Evolutionary conservation across 2,888 invertebrate genomes (phyloP), one percentile per base, ranked within the genome.

Genomic region (Ophion costatus): DNA sequence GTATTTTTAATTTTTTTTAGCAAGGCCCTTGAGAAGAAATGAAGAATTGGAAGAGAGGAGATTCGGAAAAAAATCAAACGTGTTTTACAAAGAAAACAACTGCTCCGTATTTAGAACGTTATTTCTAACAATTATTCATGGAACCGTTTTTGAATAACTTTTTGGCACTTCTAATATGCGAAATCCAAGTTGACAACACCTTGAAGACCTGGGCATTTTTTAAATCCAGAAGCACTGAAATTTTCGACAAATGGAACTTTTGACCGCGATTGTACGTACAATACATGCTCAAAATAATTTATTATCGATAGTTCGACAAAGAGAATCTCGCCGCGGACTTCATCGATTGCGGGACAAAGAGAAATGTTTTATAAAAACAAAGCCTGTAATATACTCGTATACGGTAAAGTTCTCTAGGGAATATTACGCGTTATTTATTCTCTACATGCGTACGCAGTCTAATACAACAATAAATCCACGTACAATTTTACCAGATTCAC

Each of bases 371-470:
- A 74, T 63, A 74, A 38, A 64, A 80, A 64, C 38, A 33, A 59
- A 67, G 61, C 42, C 51, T 74, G 33, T 78, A 51, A 69, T 61
- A 56, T 77, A n/a, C n/a, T n/a, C n/a, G n/a, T n/a, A 82, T 78
- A 61, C 38, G 56, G n/a, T 57, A 57, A 70, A 81, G 69, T 80
- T 69, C 61, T 70, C 59, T 42, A 70, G 33, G 24, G 59, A 75
- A 51, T 51, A 79, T 57, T 10, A 64, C 38, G 57, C 69, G 71
- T 76, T 80, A 81, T 75, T 81, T 74, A 84, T 81, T 84, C 59
- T 81, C 70, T 74, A 75, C 57, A 33, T 74, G n/a, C 4, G n/a
- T 64, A 71, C 59, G 56, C 17, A 38, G 38, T 7, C 38, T 38
- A 38, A 38, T 38, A 38, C 38, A 38, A 56, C 11, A 33, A 7